Conservation (phyloP, 2,797 vertebrate species). For the Psittacula echo region DNA sequence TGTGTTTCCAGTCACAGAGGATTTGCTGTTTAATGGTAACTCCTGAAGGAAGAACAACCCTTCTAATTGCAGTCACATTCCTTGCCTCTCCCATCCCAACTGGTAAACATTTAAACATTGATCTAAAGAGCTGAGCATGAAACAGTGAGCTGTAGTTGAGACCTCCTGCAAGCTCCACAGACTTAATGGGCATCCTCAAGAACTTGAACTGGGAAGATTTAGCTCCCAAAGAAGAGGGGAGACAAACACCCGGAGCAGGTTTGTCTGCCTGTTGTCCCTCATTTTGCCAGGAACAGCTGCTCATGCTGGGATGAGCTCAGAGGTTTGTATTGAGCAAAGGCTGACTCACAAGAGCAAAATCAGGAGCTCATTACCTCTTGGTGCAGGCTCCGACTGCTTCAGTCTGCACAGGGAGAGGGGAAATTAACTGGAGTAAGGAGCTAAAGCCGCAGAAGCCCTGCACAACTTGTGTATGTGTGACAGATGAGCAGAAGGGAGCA, state of each 20-base stretch:
- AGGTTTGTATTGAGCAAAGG: slow-evolving; percentile 9
- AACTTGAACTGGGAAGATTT: slow-evolving; percentile 66
- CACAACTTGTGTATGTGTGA: not conserved
- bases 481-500: not conserved
- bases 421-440: slow-evolving; percentile 35
- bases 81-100: not conserved
- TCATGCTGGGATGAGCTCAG: slow-evolving; percentile 44
- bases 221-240: slow-evolving; percentile 1
- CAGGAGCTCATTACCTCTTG: slow-evolving; percentile 30
- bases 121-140: slow-evolving; percentile 40
- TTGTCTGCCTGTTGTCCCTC: slow-evolving; percentile 37
- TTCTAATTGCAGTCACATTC: not conserved
- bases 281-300: slow-evolving; percentile 59
- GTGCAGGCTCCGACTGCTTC: slow-evolving; percentile 45
- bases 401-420: slow-evolving; percentile 30
- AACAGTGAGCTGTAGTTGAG: slow-evolving; percentile 57
- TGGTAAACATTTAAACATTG: slow-evolving; percentile 6
- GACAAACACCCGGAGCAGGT: slow-evolving; percentile 13
- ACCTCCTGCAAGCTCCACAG: slow-evolving; percentile 54
- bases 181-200: slow-evolving; percentile 57
- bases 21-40: slow-evolving; percentile 18
- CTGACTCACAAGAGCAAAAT: slow-evolving; percentile 41
- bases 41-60: not conserved
- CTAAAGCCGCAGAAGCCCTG: not conserved
- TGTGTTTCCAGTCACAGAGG: not conserved